Conservation (phyloP, 2,113 vertebrate genomes). For the Paralichthys olivaceus region DNA sequence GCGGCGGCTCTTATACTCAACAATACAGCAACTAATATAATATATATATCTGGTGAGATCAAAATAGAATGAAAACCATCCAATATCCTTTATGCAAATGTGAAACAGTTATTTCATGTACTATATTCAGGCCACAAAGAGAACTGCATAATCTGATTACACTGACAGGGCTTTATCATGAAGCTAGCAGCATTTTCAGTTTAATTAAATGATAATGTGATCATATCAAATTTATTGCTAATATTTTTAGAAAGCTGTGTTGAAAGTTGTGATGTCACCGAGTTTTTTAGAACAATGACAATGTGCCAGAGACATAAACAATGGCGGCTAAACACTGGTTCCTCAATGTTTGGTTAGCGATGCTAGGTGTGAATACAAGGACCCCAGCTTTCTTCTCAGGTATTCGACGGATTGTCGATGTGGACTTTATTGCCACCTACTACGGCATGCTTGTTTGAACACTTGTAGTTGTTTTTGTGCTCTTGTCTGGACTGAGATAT, state of each 20-base stretch:
- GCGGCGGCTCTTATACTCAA: neutral
- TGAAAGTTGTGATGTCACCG: neutral
- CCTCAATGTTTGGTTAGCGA: too few relatives aligned
- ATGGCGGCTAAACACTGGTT: too few relatives aligned
- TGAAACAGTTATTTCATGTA: neutral
- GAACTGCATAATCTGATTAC: neutral
- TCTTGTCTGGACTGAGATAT: too few relatives aligned
- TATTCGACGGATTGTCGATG: too few relatives aligned
- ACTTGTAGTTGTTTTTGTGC: too few relatives aligned
- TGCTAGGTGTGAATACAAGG: too few relatives aligned
- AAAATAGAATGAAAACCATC: neutral
- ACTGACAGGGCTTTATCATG: too few relatives aligned
- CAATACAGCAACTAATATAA: neutral
- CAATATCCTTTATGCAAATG: neutral
- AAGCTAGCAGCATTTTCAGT: neutral
- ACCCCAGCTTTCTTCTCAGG: too few relatives aligned
- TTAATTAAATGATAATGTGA: neutral
- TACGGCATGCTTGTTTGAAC: too few relatives aligned
- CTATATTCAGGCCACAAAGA: neutral
- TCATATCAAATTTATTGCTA: neutral
- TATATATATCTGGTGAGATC: neutral
- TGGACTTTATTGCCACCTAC: too few relatives aligned
- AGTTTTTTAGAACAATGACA: neutral
- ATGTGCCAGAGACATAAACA: too few relatives aligned
- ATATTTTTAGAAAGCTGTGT: neutral